A percentile compares a stretch with the other conserved stretches of the same genome.
These are phyloP conservation scores for Poeciliopsis gracilis DNA, from an alignment of 2,797 vertebrate genomes.

Conservation along the genomic window DNA sequence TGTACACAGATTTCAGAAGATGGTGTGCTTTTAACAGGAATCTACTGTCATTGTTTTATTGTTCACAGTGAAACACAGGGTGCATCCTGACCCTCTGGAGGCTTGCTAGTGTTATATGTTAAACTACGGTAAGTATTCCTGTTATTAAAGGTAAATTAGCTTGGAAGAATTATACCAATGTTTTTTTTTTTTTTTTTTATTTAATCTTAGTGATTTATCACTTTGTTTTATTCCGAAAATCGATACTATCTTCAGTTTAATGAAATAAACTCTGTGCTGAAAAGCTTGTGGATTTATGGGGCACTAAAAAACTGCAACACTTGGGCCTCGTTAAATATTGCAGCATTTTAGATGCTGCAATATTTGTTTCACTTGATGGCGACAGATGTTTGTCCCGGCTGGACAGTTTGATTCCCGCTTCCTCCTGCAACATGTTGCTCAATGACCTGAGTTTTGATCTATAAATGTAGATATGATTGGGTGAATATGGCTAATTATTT, in stretches of 20 bases:
- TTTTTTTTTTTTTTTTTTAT: too few species aligned
- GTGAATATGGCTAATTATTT: neutral
- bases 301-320: neutral
- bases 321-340: neutral
- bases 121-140: neutral
- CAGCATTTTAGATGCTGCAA: neutral
- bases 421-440: neutral
- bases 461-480: neutral
- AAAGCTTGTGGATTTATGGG: neutral
- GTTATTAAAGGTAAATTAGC: neutral
- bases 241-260: neutral
- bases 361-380: neutral
- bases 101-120: neutral
- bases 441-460: neutral
- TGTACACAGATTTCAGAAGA: too few species aligned
- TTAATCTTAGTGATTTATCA: neutral
- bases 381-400: neutral
- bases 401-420: neutral
- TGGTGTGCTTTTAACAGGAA: conserved; percentile 4
- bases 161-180: neutral
- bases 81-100: neutral
- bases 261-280: neutral
- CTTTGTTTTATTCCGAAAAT: neutral
- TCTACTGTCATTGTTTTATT: neutral
- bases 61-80: neutral